Evolutionary conservation across 1,140 invertebrate genomes (phyloP).

Genomic region (Globodera ellingtonae): DNA sequence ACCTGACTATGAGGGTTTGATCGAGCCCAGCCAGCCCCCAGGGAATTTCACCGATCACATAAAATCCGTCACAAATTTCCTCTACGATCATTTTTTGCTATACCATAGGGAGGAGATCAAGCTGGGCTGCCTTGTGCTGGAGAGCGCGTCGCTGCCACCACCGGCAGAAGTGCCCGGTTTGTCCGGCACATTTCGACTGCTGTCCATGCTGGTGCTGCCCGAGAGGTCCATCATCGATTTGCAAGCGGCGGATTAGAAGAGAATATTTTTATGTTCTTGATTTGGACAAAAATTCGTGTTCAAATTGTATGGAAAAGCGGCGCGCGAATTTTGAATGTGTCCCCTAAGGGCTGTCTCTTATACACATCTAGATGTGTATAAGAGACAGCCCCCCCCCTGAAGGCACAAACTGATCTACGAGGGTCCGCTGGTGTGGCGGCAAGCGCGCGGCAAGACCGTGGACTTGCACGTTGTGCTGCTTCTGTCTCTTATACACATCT

Average conservation of each 20-base stretch:
- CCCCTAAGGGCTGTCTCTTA: too few relatives aligned
- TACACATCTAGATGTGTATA: too few relatives aligned
- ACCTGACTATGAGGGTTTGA: too few relatives aligned
- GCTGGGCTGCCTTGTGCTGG: constrained; percentile 17
- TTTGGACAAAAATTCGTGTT: too few relatives aligned
- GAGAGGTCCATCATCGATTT: not conserved
- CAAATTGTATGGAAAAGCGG: too few relatives aligned
- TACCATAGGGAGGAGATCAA: constrained; percentile 24
- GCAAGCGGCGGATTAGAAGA: too few relatives aligned
- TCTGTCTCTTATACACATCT: too few relatives aligned
- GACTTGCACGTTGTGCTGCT: constrained; percentile 84
- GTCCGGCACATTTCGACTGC: not conserved
- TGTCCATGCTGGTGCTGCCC: not conserved
- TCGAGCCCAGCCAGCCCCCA: too few relatives aligned
- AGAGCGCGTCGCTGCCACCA: not conserved
- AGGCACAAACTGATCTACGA: constrained; percentile 82
- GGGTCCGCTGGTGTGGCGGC: constrained; percentile 77
- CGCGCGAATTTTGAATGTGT: too few relatives aligned
- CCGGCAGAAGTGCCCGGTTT: constrained; percentile 62
- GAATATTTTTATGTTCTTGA: too few relatives aligned
- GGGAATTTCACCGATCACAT: too few relatives aligned
- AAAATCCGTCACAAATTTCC: too few relatives aligned
- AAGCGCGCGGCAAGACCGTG: constrained; percentile 74
- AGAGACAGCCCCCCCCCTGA: constrained; percentile 75
- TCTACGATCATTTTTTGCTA: not conserved